Percentiles rank a stretch among this genome's conserved stretches.
These are phyloP conservation scores for Lamellibrachia satsuma DNA, from an alignment of 2,888 invertebrate species.

Conservation along the genomic window DNA sequence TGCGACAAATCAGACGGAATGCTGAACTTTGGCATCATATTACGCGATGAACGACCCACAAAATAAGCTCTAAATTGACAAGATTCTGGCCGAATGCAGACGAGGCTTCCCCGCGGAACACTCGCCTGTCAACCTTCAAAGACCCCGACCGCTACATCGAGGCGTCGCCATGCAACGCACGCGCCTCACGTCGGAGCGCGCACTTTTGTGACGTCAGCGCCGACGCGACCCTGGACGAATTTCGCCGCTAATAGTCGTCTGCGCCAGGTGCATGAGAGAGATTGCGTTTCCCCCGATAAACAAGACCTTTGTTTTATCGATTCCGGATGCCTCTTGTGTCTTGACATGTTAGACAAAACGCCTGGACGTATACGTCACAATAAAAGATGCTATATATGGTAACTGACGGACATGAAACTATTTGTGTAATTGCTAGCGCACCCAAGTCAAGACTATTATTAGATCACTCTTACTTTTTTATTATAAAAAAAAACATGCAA, in stretches of 20 bases:
- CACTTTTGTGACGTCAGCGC: background rate
- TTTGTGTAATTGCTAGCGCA: background rate
- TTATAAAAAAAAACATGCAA: background rate
- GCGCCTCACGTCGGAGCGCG: background rate
- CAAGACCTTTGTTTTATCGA: background rate
- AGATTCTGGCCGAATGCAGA: background rate
- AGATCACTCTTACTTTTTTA: background rate
- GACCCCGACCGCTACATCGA: background rate
- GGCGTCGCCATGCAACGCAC: background rate
- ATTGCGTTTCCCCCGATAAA: background rate
- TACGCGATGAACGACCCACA: background rate
- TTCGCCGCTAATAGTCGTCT: background rate
- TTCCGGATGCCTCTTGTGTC: background rate
- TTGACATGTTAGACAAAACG: background rate
- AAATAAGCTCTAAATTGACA: background rate
- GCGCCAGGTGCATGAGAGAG: background rate
- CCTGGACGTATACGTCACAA: background rate
- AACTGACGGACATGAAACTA: background rate
- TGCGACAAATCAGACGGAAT: background rate
- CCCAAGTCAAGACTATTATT: background rate
- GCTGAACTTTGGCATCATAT: background rate
- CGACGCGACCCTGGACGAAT: background rate
- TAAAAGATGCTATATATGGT: background rate
- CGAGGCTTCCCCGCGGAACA: background rate
- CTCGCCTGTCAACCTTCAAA: background rate